Base-by-base conservation (phyloP, 2,113 vertebrate genomes). In the Nerophis lumbriciformis region DNA sequence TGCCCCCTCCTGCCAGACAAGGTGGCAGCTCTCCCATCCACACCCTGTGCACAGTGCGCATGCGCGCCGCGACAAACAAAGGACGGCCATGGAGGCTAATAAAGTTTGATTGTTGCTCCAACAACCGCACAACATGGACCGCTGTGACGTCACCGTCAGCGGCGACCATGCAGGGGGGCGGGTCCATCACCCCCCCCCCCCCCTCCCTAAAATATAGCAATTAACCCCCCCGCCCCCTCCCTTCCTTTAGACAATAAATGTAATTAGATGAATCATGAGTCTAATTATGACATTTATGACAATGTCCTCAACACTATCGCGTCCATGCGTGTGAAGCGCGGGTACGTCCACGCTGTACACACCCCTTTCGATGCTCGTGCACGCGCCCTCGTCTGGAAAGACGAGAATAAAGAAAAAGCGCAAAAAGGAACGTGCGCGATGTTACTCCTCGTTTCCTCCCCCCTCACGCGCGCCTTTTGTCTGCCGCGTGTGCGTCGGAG, bases 1-100 rank as follows among this genome's bases (percentile, higher is more conserved):
- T 47, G 45, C 7, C 48, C 38, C 37, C n/a, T 56, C 68, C 77
- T 83, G 61, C 79, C 42, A 81, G 56, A 68, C 65, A 71, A 75
- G 68, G 80, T 85, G 75, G 76, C 76, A 76, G 72, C 69, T 81
- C 78, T 79, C 72, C 68, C 79, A 81, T 90, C 89, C 90, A 90
- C 90, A 91, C 90, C 90, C 89, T 82, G 52, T 72, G 16, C 19
- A 15, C 55, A 90, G 36, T 87, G 89, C 90, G 90, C 90, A 91
- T 90, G 90, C 88, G 90, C 16, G 66, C 66, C 78, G 50, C 39
- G 49, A 60, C 82, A 87, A 87, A 90, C 90, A 91, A 91, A 91
- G 89, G 81, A 88, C 6, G 39, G 67, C 48, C 69, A 2, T 71
- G 59, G 28, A 55, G 64, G 61, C 8, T 55, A 42, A 65, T 68